phyloP scores from a whole-genome alignment of 2,888 invertebrate genomes.

The Sarcophaga carnaria region DNA sequence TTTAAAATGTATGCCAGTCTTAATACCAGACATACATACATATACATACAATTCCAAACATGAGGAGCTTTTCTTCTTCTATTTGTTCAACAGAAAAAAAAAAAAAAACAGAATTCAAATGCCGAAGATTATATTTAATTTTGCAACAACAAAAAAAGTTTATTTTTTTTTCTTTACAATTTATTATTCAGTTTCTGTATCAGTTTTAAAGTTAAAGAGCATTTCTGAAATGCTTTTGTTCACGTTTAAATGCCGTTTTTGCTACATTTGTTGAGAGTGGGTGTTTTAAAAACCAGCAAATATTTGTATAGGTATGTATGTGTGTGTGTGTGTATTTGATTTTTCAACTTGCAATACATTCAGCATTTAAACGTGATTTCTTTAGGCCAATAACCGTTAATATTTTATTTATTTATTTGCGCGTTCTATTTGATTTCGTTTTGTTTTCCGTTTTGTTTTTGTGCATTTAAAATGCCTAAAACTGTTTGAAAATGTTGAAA shows the following conservation, averaged over 20 bases:
- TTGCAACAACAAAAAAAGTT: background rate
- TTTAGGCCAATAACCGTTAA: conserved; percentile 33
- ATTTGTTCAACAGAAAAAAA: background rate
- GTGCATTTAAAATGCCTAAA: conserved; percentile 5
- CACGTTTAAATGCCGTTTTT: conserved; percentile 32
- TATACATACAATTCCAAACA: too few species aligned
- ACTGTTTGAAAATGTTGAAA: background rate
- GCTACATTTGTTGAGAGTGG: conserved; percentile 46
- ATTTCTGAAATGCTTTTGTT: conserved; percentile 24
- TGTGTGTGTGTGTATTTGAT: background rate
- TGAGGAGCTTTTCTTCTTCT: background rate
- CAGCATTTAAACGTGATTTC: conserved; percentile 42
- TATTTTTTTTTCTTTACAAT: background rate
- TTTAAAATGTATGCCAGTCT: conserved; percentile 27
- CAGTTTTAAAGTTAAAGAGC: conserved; percentile 19
- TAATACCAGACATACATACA: background rate
- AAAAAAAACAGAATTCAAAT: background rate
- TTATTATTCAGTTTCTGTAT: conserved; percentile 6
- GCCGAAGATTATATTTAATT: conserved; percentile 18
- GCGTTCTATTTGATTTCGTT: background rate
- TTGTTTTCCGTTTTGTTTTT: background rate
- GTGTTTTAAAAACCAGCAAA: conserved; percentile 28
- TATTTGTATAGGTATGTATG: background rate
- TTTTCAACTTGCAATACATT: conserved; percentile 7
- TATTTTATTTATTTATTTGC: conserved; percentile 20